Evolutionary conservation across 2,888 invertebrate genomes (phyloP), one percentile per base, ranked within the genome.

Genomic region (Drosophila atroscutellata): DNA sequence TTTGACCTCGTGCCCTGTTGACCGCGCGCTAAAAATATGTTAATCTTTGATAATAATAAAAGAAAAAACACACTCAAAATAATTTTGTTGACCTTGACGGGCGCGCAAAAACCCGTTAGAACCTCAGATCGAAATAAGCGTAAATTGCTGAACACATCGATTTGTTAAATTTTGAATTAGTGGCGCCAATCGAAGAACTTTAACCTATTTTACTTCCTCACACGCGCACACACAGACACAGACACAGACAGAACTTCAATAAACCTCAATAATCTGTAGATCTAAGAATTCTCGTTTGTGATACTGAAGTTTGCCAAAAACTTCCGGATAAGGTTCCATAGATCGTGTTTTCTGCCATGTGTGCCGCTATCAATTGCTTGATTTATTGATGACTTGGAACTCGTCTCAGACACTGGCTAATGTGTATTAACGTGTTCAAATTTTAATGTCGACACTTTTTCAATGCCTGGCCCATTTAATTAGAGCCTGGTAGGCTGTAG

Each of bases 121-220:
- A 82, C 82, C 47, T 51, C 52, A 47, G 39, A 65, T 28, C 59
- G 32, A 74, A 74, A 72, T 70, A 57, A 80, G 55, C 85, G 81
- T 75, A 70, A 81, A 75, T 84, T 81, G 64, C 28, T 39, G 62
- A 62, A 62, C 36, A 18, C 13, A 47, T 59, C 66, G 67, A 81
- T 83, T 80, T 83, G 64, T 76, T 69, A 80, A 68, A 71, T 54
- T 59, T 52, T 56, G 52, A 66, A 54, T 24, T 26, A 5, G 54
- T 71, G 81, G 75, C 86, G 81, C 86, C 89, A 82, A 70, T 54
- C 28, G 56, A 60, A 86, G 88, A 90, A 86, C 91, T 88, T 85
- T 90, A 90, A 86, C 86, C 86, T 82, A 86, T 90, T 86, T 86
- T 51, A 90, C 86, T 86, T 86, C 86, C 86, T 86, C 75, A 88